Percentiles rank a stretch among this genome's conserved stretches.
phyloP scores from a whole-genome alignment of 2,888 invertebrate species.

The Caenorhabditis virilis region DNA sequence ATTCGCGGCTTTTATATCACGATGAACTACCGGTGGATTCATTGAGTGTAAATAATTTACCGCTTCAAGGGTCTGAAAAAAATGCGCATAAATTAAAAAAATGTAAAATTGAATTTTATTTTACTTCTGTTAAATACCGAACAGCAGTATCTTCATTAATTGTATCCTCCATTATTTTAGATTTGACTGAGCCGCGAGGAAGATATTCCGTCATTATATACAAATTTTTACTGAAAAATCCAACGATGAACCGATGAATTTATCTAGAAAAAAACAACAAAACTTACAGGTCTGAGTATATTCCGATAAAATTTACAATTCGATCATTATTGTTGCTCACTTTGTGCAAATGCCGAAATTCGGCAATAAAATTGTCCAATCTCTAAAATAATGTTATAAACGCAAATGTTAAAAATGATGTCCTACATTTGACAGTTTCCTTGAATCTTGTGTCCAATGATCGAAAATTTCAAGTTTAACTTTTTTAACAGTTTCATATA shows the following conservation, averaged over 20 bases:
- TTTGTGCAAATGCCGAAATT: conserved; percentile 46
- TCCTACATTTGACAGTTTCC: conserved; percentile 33
- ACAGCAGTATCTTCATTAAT: conserved; percentile 45
- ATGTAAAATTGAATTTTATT: not conserved
- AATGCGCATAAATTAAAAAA: not conserved
- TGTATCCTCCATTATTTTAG: conserved; percentile 35
- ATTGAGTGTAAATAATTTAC: conserved; percentile 48
- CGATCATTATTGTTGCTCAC: conserved; percentile 39
- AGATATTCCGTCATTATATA: conserved; percentile 51
- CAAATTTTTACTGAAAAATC: conserved; percentile 28
- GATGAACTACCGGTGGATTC: conserved; percentile 45
- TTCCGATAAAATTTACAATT: conserved; percentile 51
- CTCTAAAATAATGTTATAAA: conserved; percentile 11
- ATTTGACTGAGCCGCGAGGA: conserved; percentile 48
- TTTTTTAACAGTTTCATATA: conserved; percentile 42
- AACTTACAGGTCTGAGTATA: conserved; percentile 40
- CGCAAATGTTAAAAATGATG: not conserved
- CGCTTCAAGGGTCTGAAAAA: conserved; percentile 45
- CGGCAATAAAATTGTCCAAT: conserved; percentile 44
- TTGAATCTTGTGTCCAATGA: conserved; percentile 46
- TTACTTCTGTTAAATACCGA: conserved; percentile 45
- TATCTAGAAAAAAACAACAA: not conserved
- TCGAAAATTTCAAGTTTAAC: conserved; percentile 52
- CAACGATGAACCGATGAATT: too few relatives aligned
- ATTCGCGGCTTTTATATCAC: conserved; percentile 58